These are phyloP conservation scores for Lasiurus cinereus DNA, from an alignment of 2,113 vertebrate genomes.

Conservation along the genomic window DNA sequence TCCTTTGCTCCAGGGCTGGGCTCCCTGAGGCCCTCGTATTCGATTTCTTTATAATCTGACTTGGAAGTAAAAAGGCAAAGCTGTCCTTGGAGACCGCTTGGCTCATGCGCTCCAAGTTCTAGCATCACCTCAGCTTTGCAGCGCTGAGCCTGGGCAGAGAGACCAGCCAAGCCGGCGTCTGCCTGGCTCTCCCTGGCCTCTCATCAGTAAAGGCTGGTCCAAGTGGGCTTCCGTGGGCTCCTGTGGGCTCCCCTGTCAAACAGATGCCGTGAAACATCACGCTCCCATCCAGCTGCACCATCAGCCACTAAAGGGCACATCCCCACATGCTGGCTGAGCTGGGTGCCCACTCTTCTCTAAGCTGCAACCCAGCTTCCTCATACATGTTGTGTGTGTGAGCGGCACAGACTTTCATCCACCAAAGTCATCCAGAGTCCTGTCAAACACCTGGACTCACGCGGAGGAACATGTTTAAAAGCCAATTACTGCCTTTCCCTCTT, in stretches of 20 bases:
- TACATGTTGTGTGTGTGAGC: accelerated
- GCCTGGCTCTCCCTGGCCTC: not conserved
- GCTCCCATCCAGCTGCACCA: not conserved
- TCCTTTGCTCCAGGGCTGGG: not conserved
- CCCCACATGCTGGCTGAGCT: not conserved
- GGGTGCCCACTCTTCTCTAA: not conserved
- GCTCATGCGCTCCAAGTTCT: not conserved
- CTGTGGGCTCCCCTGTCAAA: not conserved
- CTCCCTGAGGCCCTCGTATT: not conserved
- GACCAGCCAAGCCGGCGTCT: accelerated
- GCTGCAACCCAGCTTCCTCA: not conserved
- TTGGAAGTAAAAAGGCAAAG: not conserved
- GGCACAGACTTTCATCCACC: not conserved
- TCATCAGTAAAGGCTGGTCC: not conserved
- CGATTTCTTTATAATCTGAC: constrained; percentile 42
- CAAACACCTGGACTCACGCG: not conserved
- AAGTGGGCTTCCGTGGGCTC: not conserved
- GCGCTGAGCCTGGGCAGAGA: not conserved
- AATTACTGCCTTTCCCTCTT: constrained; percentile 35
- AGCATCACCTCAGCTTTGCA: not conserved
- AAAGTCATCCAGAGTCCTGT: accelerated
- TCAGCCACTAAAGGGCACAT: accelerated
- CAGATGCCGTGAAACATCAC: not conserved
- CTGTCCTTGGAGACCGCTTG: not conserved
- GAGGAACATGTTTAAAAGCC: not conserved